These are phyloP conservation scores for Copidosoma floridanum DNA, from an alignment of 1,140 invertebrate genomes.

Conservation along the genomic window DNA sequence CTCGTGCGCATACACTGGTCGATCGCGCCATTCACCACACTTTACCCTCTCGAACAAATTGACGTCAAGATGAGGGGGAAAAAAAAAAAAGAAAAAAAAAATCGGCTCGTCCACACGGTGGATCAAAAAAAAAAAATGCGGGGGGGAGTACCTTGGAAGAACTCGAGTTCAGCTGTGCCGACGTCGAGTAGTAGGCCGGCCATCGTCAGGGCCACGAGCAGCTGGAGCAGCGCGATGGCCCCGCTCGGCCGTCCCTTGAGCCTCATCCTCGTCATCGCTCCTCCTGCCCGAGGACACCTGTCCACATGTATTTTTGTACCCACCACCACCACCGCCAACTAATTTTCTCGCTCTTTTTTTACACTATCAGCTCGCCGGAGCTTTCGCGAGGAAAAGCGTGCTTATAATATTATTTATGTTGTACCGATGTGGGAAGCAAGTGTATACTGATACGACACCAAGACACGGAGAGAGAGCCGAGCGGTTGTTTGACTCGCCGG, in stretches of 20 bases:
- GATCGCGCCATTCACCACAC: too few species aligned
- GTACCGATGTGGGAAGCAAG: too few species aligned
- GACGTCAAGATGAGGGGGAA: too few species aligned
- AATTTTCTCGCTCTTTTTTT: too few species aligned
- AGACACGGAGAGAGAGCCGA: not conserved
- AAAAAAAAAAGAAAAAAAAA: too few species aligned
- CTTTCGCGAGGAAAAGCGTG: conserved; percentile 15
- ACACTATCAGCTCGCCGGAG: conserved; percentile 15
- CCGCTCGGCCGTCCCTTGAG: conserved; percentile 38
- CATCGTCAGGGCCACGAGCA: conserved; percentile 30
- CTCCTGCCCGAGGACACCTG: not conserved
- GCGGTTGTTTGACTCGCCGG: too few species aligned
- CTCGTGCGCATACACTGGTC: too few species aligned
- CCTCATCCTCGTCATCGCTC: conserved; percentile 40
- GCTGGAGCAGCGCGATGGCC: conserved; percentile 36
- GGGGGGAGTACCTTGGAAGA: conserved; percentile 41
- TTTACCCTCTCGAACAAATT: too few species aligned
- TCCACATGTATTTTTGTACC: conserved; percentile 17
- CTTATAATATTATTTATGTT: too few species aligned
- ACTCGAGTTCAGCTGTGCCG: conserved; percentile 38
- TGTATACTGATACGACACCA: too few species aligned
- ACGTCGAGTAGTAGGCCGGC: conserved; percentile 36
- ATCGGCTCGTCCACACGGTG: too few species aligned
- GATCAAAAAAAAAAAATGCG: too few species aligned
- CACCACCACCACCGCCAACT: not conserved